Evolutionary conservation across 2,113 vertebrate species (phyloP).

Genomic region (Ivindomyrus marchei): DNA sequence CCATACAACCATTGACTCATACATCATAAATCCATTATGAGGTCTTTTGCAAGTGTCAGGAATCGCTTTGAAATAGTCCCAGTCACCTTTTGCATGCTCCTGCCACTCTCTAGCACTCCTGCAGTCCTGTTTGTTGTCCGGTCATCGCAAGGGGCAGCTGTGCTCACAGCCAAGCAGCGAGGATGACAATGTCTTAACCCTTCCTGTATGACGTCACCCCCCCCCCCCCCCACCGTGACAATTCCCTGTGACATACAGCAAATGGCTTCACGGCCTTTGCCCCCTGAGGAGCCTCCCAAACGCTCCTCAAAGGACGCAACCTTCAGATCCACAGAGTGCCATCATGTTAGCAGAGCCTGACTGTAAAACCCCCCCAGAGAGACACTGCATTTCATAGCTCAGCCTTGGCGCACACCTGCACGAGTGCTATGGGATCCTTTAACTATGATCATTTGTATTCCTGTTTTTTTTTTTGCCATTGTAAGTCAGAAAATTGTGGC

Average conservation of each 20-base stretch:
- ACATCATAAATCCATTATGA: neutral
- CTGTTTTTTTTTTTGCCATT: neutral
- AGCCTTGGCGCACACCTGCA: neutral
- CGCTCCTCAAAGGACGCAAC: neutral
- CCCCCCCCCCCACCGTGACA: neutral
- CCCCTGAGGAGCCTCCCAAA: neutral
- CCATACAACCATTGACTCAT: neutral
- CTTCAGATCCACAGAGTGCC: neutral
- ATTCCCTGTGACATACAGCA: neutral
- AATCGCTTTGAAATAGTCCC: neutral
- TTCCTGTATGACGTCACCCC: neutral
- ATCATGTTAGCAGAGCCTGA: neutral
- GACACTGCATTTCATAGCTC: neutral
- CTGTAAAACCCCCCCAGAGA: neutral
- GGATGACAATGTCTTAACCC: neutral
- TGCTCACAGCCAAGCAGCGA: neutral
- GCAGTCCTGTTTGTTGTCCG: neutral
- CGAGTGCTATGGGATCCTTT: neutral
- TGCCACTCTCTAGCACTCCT: neutral
- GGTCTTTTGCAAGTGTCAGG: neutral
- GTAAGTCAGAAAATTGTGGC: neutral
- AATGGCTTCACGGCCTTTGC: neutral
- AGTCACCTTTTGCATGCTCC: neutral
- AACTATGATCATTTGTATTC: neutral
- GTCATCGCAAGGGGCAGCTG: neutral